Percentiles rank a stretch among this genome's conserved stretches.
phyloP scores from a whole-genome alignment of 2,797 vertebrate genomes.

The Aeoliscus strigatus region DNA sequence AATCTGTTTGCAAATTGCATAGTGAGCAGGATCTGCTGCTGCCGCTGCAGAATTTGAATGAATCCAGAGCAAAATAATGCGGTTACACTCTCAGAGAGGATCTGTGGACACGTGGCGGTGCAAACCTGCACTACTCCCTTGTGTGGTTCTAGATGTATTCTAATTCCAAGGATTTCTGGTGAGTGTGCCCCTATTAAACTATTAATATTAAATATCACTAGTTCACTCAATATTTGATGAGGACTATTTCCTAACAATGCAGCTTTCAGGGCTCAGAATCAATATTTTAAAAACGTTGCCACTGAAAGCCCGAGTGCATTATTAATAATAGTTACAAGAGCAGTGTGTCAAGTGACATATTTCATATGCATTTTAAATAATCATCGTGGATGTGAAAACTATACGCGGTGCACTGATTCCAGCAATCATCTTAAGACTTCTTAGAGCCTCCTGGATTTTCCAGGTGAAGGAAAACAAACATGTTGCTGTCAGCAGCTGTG shows the following conservation, averaged over 20 bases:
- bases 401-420: conserved; percentile 43
- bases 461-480: conserved; percentile 9
- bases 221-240: conserved; percentile 68
- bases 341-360: conserved; percentile 60
- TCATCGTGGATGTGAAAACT: conserved; percentile 53
- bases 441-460: conserved; percentile 24
- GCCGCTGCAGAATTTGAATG: conserved; percentile 11
- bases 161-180: conserved; percentile 19
- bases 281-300: conserved; percentile 69
- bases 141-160: conserved; percentile 22
- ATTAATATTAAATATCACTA: conserved; percentile 68
- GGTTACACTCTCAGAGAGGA: conserved; percentile 2
- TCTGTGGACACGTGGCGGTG: conserved; percentile 30
- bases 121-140: conserved; percentile 4
- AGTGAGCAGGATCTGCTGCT: conserved; percentile 44
- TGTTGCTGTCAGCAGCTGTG: conserved; percentile 27
- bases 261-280: conserved; percentile 66
- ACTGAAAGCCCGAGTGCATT: conserved; percentile 69
- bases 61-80: conserved; percentile 6
- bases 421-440: conserved; percentile 16
- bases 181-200: conserved; percentile 54
- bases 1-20: conserved; percentile 50
- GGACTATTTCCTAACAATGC: conserved; percentile 71
- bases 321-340: conserved; percentile 65
- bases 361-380: conserved; percentile 46